Percentiles rank a stretch among this genome's conserved stretches.
phyloP scores from a whole-genome alignment of 2,888 invertebrate species.

The Rhopalosiphum nymphaeae region DNA sequence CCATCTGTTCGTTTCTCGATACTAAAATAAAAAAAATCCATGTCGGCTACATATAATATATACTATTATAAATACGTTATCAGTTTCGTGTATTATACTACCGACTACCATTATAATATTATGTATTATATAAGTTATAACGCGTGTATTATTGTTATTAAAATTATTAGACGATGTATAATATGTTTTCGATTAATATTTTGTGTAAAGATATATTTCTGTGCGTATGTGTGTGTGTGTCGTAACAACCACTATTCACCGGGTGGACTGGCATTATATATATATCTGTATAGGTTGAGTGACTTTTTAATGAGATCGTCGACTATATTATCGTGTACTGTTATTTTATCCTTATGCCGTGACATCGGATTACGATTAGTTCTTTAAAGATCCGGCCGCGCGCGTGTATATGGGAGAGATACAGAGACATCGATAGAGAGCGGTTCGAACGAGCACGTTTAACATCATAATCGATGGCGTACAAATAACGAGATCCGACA shows the following conservation, averaged over 20 bases:
- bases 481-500: not conserved
- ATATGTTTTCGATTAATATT: conserved; percentile 12
- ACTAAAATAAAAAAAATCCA: conserved; percentile 18
- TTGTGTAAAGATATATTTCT: not conserved
- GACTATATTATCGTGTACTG: not conserved
- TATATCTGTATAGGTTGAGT: not conserved
- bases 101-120: not conserved
- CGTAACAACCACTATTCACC: not conserved
- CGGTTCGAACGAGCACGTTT: not conserved
- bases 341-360: not conserved
- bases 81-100: not conserved
- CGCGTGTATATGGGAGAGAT: not conserved
- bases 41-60: conserved; percentile 17
- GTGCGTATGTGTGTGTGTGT: not conserved
- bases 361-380: not conserved
- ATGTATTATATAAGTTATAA: not conserved
- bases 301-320: conserved; percentile 2
- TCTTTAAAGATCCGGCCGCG: not conserved
- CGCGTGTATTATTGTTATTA: not conserved
- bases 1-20: conserved; percentile 50
- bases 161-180: not conserved
- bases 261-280: not conserved
- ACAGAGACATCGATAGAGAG: not conserved
- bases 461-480: not conserved
- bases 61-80: conserved; percentile 17